Base-by-base conservation (phyloP, 2,797 vertebrate genomes). In the Thunnus albacares region DNA sequence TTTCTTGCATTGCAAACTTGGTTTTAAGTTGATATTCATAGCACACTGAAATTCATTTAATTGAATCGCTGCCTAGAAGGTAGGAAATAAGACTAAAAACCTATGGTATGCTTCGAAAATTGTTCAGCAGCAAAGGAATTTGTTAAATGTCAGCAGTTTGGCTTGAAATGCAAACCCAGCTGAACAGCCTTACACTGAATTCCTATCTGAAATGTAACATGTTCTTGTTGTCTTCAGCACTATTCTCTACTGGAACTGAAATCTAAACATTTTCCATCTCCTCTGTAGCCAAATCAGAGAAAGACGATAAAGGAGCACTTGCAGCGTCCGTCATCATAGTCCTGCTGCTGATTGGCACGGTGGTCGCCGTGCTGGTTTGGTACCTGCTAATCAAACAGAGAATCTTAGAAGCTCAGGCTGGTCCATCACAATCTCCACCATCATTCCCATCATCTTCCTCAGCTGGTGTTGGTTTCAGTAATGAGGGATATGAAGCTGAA, bases 321-420 rank as follows among this genome's bases (percentile, higher is more conserved):
- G 93, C 81, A 0, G 94, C 91, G 0, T 82, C 93, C 0, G 55
- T 95, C 56, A 76, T 95, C 0, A 82, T 96, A 18, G 28, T 90
- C 4, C 45, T 96, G 83, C 77, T 96, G 72, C 78, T 96, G 57
- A 61, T 96, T 17, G 75, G 57, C 66, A 88, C 89, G 0, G 47
- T 95, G 63, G 55, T 85, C 5, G 81, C 38, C 3, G 49, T 95
- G 59, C 64, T 96, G 17, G 30, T 87, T 47, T 90, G 55, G 57
- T 95, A 95, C 86, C 83, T 95, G 75, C 74, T 41, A 38, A 82
- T 1, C 14, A 76, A 41, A 18, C 9, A 41, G 24, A 55, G 2
- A 4, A 1, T 3, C 28, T 4, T 2, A 8, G 18, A 2, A 5
- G 28, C 28, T 30, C 28, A 30, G 28, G 28, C 28, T 4, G 14